Evolutionary conservation across 2,113 vertebrate species (phyloP).

Genomic region (Pipa parva): DNA sequence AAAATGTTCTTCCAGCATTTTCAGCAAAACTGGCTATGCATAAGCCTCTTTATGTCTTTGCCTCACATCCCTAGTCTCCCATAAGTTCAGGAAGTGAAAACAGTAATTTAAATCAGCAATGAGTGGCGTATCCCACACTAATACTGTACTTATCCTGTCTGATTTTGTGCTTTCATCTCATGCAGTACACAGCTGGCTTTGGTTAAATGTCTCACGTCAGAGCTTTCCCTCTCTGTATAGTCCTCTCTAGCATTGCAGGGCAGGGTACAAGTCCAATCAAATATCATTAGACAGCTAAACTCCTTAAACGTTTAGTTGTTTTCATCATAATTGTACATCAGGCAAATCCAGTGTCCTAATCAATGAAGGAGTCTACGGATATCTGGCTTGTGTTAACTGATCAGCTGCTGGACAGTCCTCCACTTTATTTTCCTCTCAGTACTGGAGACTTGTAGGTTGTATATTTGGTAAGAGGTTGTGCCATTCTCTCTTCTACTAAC

Average conservation of each 20-base stretch:
- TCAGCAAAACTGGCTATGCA: constrained; percentile 30
- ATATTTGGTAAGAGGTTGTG: neutral
- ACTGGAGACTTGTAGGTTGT: neutral
- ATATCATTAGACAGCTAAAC: constrained; percentile 12
- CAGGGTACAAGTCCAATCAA: constrained; percentile 46
- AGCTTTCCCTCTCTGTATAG: constrained; percentile 53
- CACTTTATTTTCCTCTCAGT: neutral
- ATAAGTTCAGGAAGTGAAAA: constrained; percentile 54
- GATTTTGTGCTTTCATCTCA: constrained; percentile 73
- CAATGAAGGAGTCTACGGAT: constrained; percentile 19
- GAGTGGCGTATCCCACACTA: constrained; percentile 66
- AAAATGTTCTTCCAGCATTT: constrained; percentile 33
- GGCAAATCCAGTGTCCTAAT: constrained; percentile 34
- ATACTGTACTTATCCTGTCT: constrained; percentile 66
- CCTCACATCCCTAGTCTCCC: constrained; percentile 56
- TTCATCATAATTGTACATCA: constrained; percentile 1
- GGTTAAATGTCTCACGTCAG: constrained; percentile 66
- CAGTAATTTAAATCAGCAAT: constrained; percentile 59
- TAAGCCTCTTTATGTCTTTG: constrained; percentile 54
- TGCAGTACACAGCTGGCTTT: constrained; percentile 71
- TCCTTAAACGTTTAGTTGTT: neutral
- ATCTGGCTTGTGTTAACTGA: constrained; percentile 16
- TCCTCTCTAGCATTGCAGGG: constrained; percentile 33
- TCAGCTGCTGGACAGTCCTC: neutral
- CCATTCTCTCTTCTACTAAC: neutral